Base-by-base conservation (phyloP, 2,888 invertebrate species). In the Chaetoderma sp. region DNA sequence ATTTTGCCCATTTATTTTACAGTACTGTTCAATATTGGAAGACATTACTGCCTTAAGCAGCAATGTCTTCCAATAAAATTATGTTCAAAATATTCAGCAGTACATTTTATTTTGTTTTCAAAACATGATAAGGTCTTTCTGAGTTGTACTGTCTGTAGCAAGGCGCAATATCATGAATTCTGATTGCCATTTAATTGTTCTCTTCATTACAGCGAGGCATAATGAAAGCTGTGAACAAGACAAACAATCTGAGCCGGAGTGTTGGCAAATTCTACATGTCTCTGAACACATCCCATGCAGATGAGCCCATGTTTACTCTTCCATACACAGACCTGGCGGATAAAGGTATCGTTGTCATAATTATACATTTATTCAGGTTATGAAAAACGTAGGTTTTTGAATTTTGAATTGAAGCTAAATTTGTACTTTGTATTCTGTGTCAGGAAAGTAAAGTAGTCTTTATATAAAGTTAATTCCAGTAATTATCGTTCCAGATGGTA, bases 181-280 rank as follows among this genome's bases (percentile, higher is more conserved):
- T n/a, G n/a, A n/a, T n/a, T n/a, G n/a, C n/a, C n/a, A n/a, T n/a
- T n/a, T n/a, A n/a, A n/a, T 6, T 1, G 13, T 56, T 21, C 21
- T 63, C 49, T n/a, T 8, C 30, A 28, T 72, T 71, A 6, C 72
- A 82, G 82, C 68, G 72, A 49, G 90, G 90, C 18, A 81, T 87
- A 47, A 88, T 89, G 88, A 76, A 89, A 67, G 81, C 88, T 45
- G 86, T 90, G 10, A 89, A 89, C 83, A 88, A 88, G n/a, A 87
- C 87, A 10, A 85, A 86, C 67, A 86, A 87, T 71, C 80, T 90
- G 61, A 88, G 88, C 65, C 83, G 88, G 68, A 87, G 88, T 27
- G 86, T 89, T 21, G 88, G 88, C 50, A 82, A 86, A 63, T 83
- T 86, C 69, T 88, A 85, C 74, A 71, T 83, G 45, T 81, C 84